Base-by-base conservation (phyloP, 2,797 vertebrate genomes). In the Chrysolophus pictus region DNA sequence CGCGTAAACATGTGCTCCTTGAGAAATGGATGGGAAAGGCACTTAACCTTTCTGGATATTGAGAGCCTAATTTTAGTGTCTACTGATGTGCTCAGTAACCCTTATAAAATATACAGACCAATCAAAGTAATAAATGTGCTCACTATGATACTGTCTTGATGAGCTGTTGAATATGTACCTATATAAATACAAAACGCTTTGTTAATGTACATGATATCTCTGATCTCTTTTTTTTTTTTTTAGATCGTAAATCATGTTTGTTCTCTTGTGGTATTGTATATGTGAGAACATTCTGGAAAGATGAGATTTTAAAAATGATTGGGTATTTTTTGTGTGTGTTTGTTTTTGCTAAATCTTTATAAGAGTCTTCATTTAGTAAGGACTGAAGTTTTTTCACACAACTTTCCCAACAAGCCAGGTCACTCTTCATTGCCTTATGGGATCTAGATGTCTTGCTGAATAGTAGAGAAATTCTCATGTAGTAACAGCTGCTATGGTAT, bases 1-100 rank as follows among this genome's bases (percentile, higher is more conserved):
- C 19, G 1, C 9, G 10, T 58, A n/a, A 21, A 23, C 21, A 10
- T 5, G 3, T 15, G 10, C 6, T 31, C 26, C 10, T 7, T 15
- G n/a, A 64, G 41, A 58, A 80, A 53, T 10, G 26, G 35, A 11
- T 15, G 16, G 11, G 59, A 53, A 56, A 53, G 29, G 10, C 28
- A 12, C 6, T 84, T 60, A 13, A 2, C 11, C 71, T 68, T 80
- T 44, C n/a, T 78, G 63, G 9, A 5, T 46, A 13, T 10, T 21
- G 15, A 14, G n/a, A 10, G 8, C 58, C 74, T 41, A 42, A 7
- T 60, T 85, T 63, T 56, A 56, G 7, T 16, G 33, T 35, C 6
- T 6, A 28, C 1, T 23, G 8, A 26, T 77, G 31, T 37, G 9
- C 35, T 65, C 37, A 71, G 55, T 42, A 49, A n/a, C 8, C 4